phyloP scores from a whole-genome alignment of 2,113 vertebrate species.

The Thymallus thymallus region DNA sequence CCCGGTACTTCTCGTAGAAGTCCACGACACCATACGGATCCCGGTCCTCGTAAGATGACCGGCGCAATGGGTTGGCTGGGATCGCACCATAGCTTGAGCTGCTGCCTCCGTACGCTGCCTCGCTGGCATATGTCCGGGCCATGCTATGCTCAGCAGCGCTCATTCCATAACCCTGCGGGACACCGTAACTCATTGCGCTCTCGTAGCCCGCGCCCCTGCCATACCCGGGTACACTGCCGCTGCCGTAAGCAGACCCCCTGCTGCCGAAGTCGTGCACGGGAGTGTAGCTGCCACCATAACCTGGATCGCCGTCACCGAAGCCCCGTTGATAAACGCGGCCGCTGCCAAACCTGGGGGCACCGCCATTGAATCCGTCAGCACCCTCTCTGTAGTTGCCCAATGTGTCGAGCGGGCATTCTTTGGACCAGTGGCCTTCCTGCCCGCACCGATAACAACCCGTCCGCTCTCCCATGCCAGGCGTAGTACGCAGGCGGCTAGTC shows the following conservation, averaged over 20 bases:
- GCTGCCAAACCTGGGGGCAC: conserved; percentile 66
- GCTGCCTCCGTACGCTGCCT: conserved; percentile 77
- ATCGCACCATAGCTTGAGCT: conserved; percentile 82
- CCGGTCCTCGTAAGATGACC: conserved; percentile 84
- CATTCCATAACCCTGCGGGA: conserved; percentile 68
- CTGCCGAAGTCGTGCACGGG: conserved; percentile 42
- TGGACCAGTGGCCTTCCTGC: conserved; percentile 98
- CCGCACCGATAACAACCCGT: conserved; percentile 98
- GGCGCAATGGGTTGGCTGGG: conserved; percentile 85
- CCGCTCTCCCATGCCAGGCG: conserved; percentile 97
- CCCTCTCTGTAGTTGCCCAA: conserved; percentile 75
- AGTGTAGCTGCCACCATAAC: conserved; percentile 57
- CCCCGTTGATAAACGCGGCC: conserved; percentile 62
- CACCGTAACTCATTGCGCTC: conserved; percentile 67
- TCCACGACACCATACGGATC: conserved; percentile 90
- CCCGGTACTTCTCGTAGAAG: conserved; percentile 97
- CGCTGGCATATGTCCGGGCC: conserved; percentile 80
- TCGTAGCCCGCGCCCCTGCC: conserved; percentile 73
- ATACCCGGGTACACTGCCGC: conserved; percentile 57
- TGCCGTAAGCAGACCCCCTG: background rate
- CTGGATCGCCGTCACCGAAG: conserved; percentile 21
- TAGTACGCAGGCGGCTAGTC: conserved; percentile 94
- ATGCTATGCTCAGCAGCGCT: conserved; percentile 68
- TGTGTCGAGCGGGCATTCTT: conserved; percentile 94
- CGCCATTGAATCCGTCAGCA: conserved; percentile 66